phyloP scores from a whole-genome alignment of 2,113 vertebrate genomes.

The Dicaeum eximium region DNA sequence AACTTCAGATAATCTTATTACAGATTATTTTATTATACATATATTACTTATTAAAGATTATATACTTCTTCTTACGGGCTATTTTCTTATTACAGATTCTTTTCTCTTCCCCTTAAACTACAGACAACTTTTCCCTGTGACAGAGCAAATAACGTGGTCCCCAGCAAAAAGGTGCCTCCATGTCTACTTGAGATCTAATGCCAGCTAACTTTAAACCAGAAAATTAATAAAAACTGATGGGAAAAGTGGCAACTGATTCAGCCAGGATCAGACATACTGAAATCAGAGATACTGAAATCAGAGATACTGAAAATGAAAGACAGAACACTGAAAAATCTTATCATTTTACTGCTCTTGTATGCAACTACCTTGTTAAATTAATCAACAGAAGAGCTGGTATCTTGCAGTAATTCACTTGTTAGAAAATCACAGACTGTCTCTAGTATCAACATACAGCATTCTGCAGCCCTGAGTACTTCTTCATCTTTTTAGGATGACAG shows the following conservation, averaged over 20 bases:
- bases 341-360: background rate
- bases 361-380: background rate
- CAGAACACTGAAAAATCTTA: background rate
- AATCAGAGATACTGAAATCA: background rate
- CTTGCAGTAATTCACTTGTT: background rate
- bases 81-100: background rate
- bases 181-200: background rate
- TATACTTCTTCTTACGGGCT: background rate
- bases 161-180: background rate
- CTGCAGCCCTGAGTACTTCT: background rate
- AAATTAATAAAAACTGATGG: background rate
- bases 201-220: background rate
- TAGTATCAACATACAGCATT: background rate
- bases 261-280: background rate
- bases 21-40: background rate
- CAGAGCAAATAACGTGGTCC: background rate
- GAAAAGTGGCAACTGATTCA: background rate
- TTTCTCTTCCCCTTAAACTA: background rate
- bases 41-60: background rate
- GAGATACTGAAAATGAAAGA: background rate
- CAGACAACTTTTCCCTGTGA: background rate
- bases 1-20: background rate
- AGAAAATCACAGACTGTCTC: background rate
- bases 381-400: background rate
- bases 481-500: background rate